Evolutionary conservation across 1,140 invertebrate species (phyloP).

Genomic region (Nylanderia fulva): DNA sequence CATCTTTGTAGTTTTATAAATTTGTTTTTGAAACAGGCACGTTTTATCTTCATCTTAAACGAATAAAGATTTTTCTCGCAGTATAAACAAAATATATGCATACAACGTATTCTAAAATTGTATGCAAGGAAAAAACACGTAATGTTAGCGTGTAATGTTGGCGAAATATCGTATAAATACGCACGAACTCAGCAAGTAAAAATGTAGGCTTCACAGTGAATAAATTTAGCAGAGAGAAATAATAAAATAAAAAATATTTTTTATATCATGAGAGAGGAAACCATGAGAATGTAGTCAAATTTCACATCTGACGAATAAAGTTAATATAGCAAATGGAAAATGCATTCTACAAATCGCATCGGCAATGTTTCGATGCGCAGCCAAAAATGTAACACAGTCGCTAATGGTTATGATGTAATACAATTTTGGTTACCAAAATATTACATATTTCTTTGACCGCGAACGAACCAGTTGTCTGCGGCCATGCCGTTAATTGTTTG

Average conservation of each 20-base stretch:
- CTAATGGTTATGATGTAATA: conserved; percentile 50
- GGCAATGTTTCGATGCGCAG: background rate
- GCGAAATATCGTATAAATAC: background rate
- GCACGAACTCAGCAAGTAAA: conserved; percentile 15
- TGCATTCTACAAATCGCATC: conserved; percentile 34
- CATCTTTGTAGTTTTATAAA: background rate
- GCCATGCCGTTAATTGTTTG: too few relatives aligned
- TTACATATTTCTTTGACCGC: conserved; percentile 34
- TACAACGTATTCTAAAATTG: conserved; percentile 25
- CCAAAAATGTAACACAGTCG: conserved; percentile 35
- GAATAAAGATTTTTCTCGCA: background rate
- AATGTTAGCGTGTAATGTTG: conserved; percentile 1
- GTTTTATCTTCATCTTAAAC: background rate
- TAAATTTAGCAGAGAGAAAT: background rate
- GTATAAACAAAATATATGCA: background rate
- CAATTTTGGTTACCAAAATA: background rate
- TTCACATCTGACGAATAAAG: conserved; percentile 23
- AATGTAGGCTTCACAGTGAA: conserved; percentile 26
- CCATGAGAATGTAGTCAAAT: conserved; percentile 22
- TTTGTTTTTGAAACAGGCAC: background rate
- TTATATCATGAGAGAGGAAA: background rate
- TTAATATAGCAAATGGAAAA: conserved; percentile 57
- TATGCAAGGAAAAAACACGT: background rate
- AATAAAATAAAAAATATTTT: background rate
- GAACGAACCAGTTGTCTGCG: conserved; percentile 12